Base-by-base conservation (phyloP, 2,888 invertebrate genomes). In the Synergus umbraculus region DNA sequence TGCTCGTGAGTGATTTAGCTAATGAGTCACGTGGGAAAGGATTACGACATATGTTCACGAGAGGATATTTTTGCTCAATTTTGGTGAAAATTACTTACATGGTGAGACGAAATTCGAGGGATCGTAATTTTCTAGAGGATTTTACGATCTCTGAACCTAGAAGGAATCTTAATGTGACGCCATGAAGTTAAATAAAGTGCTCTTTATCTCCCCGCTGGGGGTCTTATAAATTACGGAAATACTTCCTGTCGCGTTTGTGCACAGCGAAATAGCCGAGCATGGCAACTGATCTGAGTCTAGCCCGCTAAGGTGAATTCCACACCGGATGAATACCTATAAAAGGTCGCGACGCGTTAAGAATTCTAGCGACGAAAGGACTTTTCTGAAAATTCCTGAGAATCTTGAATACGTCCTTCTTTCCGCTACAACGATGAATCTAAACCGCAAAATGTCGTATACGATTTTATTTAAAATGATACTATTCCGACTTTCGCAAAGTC, bases 111-210 rank as follows among this genome's bases (percentile, higher is more conserved):
- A 69, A 67, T 79, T 64, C 76, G 37, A 80, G 65, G 78, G 66
- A 67, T 76, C 78, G 80, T 81, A 79, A 76, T 78, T 78, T 80
- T 58, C 46, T 60, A 64, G 43, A 73, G 67, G 73, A 22, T 67
- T 83, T 83, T 79, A 83, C 78, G 76, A 76, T 69, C 81, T 64
- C 77, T 78, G 76, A 78, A 79, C 76, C 54, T 44, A 64, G 46
- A 66, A 69, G 77, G 78, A 79, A 83, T 79, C 81, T 81, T 81
- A 78, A 83, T 79, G 79, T 64, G 65, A 64, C 77, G 58, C 78
- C 65, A 44, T 76, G 78, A 80, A 77, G 78, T 83, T 83, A 78
- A 83, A 80, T 81, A 79, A 81, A 81, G 83, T 79, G 78, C 80
- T 65, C 80, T 80, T 83, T 80, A 83, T 81, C 78, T 79, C 54